phyloP scores from a whole-genome alignment of 2,888 invertebrate genomes.

The Oegoconia quadripuncta region DNA sequence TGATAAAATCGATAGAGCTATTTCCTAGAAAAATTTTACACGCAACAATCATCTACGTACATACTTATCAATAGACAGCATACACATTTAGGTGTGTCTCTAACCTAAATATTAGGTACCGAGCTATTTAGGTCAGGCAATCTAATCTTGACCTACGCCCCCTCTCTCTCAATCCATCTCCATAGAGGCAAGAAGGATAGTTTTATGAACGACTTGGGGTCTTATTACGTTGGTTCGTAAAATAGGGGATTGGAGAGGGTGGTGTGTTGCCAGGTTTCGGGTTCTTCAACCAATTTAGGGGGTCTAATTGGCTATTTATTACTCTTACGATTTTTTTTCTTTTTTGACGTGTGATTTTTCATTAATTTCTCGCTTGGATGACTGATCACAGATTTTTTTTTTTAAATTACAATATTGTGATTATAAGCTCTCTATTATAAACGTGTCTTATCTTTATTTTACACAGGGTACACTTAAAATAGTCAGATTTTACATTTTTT shows the following conservation, averaged over 20 bases:
- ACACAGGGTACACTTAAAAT: too few relatives aligned
- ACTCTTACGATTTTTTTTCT: too few relatives aligned
- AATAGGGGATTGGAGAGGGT: constrained; percentile 17
- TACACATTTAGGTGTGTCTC: background rate
- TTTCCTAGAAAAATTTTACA: too few relatives aligned
- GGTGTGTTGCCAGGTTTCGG: constrained; percentile 18
- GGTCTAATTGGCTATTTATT: constrained; percentile 18
- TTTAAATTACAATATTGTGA: too few relatives aligned
- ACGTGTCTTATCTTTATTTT: too few relatives aligned
- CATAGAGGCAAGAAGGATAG: background rate
- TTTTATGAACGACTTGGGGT: background rate
- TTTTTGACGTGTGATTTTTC: too few relatives aligned
- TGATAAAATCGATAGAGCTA: too few relatives aligned
- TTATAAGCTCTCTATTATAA: too few relatives aligned
- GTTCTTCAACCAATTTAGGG: constrained; percentile 16
- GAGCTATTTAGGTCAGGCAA: constrained; percentile 5
- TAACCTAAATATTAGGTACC: constrained; percentile 1
- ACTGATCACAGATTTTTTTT: too few relatives aligned
- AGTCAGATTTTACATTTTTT: too few relatives aligned
- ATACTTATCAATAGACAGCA: background rate
- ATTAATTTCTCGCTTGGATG: too few relatives aligned
- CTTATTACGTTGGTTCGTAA: constrained; percentile 7
- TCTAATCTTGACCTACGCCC: constrained; percentile 14
- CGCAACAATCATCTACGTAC: background rate
- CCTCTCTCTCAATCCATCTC: background rate